Conservation (phyloP, 2,888 invertebrate genomes). For the Dioctria rufipes region DNA sequence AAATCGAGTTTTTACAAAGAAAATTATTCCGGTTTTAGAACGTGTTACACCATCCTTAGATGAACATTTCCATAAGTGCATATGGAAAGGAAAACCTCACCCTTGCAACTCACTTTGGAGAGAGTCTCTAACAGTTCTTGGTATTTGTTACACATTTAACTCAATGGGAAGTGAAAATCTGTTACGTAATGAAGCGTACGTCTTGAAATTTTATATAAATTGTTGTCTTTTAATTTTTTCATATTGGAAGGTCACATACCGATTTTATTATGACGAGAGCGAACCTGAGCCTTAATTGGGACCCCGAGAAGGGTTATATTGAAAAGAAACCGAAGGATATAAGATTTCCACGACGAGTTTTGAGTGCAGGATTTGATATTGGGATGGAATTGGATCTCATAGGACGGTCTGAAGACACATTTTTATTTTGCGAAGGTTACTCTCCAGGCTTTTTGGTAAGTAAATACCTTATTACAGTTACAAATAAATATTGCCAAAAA, state of each 20-base stretch:
- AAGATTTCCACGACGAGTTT: conserved; percentile 61
- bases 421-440: conserved; percentile 71
- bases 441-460: conserved; percentile 72
- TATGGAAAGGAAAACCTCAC: background rate
- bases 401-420: conserved; percentile 71
- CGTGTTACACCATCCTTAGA: background rate
- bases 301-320: conserved; percentile 62
- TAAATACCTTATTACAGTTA: background rate
- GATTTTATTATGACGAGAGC: background rate
- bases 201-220: no score
- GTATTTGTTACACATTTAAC: conserved; percentile 47
- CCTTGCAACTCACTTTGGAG: conserved; percentile 3
- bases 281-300: conserved; percentile 59
- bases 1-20: background rate
- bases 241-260: background rate
- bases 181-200: conserved; percentile 24
- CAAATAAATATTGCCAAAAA: background rate
- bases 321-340: conserved; percentile 38
- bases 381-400: conserved; percentile 72
- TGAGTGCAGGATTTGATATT: conserved; percentile 63
- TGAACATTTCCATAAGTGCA: conserved; percentile 13
- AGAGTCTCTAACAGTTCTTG: conserved; percentile 11
- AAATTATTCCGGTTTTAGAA: background rate
- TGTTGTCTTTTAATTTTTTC: background rate
- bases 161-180: conserved; percentile 22